These are phyloP conservation scores for Phainopepla nitens DNA, from an alignment of 2,113 vertebrate species.

Conservation along the genomic window DNA sequence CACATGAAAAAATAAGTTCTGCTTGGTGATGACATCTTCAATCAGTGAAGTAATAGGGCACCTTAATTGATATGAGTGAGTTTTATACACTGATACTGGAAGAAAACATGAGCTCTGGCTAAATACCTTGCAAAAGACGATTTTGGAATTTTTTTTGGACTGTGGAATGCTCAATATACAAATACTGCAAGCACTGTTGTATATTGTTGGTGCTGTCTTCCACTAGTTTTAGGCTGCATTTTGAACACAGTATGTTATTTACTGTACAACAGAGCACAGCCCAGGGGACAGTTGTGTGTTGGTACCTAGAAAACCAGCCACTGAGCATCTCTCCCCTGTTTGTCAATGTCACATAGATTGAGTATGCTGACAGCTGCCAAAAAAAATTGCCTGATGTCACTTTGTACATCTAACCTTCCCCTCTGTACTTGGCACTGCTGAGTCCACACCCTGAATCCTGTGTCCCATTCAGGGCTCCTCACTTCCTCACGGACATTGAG, in stretches of 20 bases:
- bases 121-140: not conserved
- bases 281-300: not conserved
- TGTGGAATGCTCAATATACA: not conserved
- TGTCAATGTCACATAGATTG: rapidly evolving
- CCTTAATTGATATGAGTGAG: not conserved
- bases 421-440: not conserved
- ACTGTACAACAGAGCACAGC: not conserved
- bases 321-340: rapidly evolving
- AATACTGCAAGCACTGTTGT: not conserved
- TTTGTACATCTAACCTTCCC: not conserved
- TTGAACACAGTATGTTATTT: not conserved
- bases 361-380: not conserved
- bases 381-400: not conserved
- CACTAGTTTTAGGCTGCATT: not conserved
- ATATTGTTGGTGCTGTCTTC: not conserved
- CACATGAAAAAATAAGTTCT: not conserved
- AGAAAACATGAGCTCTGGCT: not conserved
- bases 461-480: not conserved
- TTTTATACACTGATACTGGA: not conserved
- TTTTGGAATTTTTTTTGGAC: not conserved
- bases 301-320: not conserved
- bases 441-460: not conserved
- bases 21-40: not conserved
- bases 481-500: not conserved
- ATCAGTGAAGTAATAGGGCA: not conserved